Percentiles rank a stretch among this genome's conserved stretches.
These are phyloP conservation scores for Cryptocephalus moraei DNA, from an alignment of 2,888 invertebrate genomes.

Conservation along the genomic window DNA sequence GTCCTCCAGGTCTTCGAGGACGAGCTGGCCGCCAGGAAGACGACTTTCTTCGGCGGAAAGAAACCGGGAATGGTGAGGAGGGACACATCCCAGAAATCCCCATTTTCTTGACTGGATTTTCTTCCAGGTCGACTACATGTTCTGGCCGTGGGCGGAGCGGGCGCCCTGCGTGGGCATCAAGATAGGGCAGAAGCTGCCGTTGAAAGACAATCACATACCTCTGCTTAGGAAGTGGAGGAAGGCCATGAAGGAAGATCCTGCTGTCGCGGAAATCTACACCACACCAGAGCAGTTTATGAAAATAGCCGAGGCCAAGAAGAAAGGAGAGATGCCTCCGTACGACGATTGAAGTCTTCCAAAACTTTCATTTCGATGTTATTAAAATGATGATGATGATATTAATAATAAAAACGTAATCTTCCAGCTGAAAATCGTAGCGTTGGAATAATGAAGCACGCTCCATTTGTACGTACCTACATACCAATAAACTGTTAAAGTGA, in stretches of 20 bases:
- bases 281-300: conserved; percentile 30
- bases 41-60: conserved; percentile 29
- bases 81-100: not conserved
- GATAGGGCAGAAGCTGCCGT: conserved; percentile 23
- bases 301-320: conserved; percentile 20
- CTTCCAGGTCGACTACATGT: conserved; percentile 30
- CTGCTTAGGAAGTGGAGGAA: conserved; percentile 26
- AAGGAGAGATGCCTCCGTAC: conserved; percentile 23
- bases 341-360: conserved; percentile 14
- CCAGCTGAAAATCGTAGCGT: too few species aligned
- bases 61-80: conserved; percentile 28
- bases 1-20: conserved; percentile 29
- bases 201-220: conserved; percentile 22
- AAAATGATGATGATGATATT: too few species aligned
- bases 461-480: too few species aligned
- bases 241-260: conserved; percentile 21
- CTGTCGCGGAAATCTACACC: conserved; percentile 22
- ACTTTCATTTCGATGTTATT: not conserved
- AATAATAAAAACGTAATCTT: too few species aligned
- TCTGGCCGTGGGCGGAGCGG: conserved; percentile 35
- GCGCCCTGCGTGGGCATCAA: conserved; percentile 21
- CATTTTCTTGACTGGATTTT: not conserved
- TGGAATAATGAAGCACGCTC: too few species aligned
- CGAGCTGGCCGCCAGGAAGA: conserved; percentile 23
- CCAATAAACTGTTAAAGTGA: too few species aligned